A percentile compares a stretch with the other conserved stretches of the same genome.
phyloP scores from a whole-genome alignment of 2,113 vertebrate species.

The Bungarus multicinctus region DNA sequence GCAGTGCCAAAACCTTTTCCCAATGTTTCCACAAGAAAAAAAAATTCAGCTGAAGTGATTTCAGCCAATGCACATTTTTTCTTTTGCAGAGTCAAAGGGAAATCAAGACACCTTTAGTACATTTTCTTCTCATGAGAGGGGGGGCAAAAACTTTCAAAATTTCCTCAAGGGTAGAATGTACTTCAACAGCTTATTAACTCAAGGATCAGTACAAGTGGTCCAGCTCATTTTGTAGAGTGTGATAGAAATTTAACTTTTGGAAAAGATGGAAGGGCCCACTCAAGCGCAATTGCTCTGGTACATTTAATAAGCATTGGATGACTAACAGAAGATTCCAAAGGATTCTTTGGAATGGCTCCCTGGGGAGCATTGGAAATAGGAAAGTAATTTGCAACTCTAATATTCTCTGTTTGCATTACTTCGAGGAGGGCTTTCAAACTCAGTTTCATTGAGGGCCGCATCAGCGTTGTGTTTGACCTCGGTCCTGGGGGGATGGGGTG shows the following conservation, averaged over 20 bases:
- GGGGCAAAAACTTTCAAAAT: neutral
- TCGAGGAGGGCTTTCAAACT: neutral
- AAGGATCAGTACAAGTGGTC: neutral
- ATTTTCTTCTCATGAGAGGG: neutral
- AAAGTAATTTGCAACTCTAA: neutral
- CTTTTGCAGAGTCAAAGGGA: neutral
- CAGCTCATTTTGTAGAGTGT: neutral
- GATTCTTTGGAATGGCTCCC: neutral
- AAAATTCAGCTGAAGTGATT: neutral
- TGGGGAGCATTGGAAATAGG: neutral
- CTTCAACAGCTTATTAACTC: neutral
- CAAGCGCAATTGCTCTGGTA: neutral
- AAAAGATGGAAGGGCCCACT: neutral
- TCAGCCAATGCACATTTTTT: neutral
- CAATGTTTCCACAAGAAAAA: neutral
- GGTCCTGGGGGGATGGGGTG: too few species aligned
- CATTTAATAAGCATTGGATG: neutral
- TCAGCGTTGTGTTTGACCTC: too few species aligned
- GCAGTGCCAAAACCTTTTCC: neutral
- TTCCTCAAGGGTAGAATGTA: neutral
- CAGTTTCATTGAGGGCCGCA: too few species aligned
- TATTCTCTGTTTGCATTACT: neutral
- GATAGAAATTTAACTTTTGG: neutral
- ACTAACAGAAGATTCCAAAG: neutral
- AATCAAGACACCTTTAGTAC: neutral